Conservation (phyloP, 2,888 invertebrate genomes). For the Zaprionus obscuricornis region DNA sequence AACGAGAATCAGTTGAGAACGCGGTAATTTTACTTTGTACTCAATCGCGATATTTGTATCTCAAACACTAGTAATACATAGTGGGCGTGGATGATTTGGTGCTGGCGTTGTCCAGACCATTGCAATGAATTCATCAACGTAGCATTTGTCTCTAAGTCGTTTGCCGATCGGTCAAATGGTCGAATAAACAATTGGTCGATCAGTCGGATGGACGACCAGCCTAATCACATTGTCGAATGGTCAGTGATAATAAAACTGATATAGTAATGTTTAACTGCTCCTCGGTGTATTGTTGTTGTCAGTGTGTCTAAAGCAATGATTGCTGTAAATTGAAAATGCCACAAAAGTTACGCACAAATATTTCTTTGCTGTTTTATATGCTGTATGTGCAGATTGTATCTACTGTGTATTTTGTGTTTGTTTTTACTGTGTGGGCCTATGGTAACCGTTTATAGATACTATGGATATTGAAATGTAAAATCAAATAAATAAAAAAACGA, state of each 20-base stretch:
- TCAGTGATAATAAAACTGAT: slow-evolving; percentile 71
- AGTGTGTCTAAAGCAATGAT: slow-evolving; percentile 65
- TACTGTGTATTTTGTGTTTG: slow-evolving; percentile 19
- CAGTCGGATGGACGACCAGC: slow-evolving; percentile 13
- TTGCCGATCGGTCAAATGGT: slow-evolving; percentile 7
- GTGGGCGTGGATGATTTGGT: slow-evolving; percentile 5
- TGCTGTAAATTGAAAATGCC: slow-evolving; percentile 76
- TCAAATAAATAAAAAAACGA: slow-evolving; percentile 31
- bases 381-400: slow-evolving; percentile 49
- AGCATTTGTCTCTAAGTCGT: slow-evolving; percentile 54
- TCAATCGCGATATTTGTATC: slow-evolving; percentile 47
- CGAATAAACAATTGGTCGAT: slow-evolving; percentile 34
- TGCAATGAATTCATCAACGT: slow-evolving; percentile 76
- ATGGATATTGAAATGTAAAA: no score
- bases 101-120: slow-evolving; percentile 47
- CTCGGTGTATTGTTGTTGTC: slow-evolving; percentile 8
- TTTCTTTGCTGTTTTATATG: slow-evolving; percentile 67
- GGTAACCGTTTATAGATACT: slow-evolving; percentile 14
- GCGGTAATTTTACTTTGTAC: slow-evolving; percentile 50
- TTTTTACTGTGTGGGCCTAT: slow-evolving; percentile 23
- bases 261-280: slow-evolving; percentile 70
- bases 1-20: slow-evolving; percentile 31
- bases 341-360: slow-evolving; percentile 77
- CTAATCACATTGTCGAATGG: slow-evolving; percentile 19
- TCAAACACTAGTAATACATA: slow-evolving; percentile 34